Evolutionary conservation across 2,888 invertebrate genomes (phyloP).

Genomic region (Conomelus anceps): DNA sequence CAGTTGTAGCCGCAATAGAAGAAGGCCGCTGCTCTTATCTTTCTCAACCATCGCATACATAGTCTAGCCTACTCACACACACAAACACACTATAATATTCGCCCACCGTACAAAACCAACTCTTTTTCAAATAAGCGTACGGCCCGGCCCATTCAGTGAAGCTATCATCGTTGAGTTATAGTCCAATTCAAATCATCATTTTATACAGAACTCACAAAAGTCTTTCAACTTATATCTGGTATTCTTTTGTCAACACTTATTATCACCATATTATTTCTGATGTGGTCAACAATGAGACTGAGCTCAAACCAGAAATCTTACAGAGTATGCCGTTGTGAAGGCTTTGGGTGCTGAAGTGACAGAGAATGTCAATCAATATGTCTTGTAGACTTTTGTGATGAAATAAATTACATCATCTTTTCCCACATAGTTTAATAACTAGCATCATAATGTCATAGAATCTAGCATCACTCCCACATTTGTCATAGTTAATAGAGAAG

Average conservation of each 20-base stretch:
- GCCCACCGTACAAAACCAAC: background rate
- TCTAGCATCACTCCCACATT: too few relatives aligned
- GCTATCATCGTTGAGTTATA: background rate
- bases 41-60: background rate
- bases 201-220: background rate
- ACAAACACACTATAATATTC: too few relatives aligned
- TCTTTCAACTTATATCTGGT: background rate
- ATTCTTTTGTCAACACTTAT: background rate
- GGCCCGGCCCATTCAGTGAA: background rate
- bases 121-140: background rate
- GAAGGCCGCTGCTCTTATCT: background rate
- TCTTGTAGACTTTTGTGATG: background rate
- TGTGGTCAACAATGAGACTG: background rate
- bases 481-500: too few relatives aligned
- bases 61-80: background rate
- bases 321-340: background rate
- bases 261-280: background rate
- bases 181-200: background rate
- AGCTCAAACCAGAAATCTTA: background rate
- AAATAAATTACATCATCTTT: too few relatives aligned
- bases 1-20: background rate
- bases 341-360: background rate
- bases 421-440: too few relatives aligned
- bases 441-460: too few relatives aligned
- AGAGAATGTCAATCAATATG: background rate